Base-by-base conservation (phyloP, 2,888 invertebrate species). In the Phyllotreta striolata region DNA sequence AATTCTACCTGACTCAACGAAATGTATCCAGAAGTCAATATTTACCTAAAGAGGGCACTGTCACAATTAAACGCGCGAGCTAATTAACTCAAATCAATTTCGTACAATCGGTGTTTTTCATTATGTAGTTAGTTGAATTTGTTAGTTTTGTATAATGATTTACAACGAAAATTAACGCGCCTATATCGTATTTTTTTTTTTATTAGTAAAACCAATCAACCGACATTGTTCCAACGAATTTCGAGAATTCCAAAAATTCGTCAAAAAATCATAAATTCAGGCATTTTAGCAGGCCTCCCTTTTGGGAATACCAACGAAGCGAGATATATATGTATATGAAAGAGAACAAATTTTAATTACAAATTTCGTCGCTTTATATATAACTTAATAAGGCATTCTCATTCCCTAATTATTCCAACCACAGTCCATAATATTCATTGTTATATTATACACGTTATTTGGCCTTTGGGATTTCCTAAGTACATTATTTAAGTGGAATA, bases 371-470 rank as follows among this genome's bases (percentile, higher is more conserved):
- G 49, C 49, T 35, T 49, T 49, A 49, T 49, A 49, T 35, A 49
- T 49, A 49, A 49, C 49, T 49, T 52, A 52, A 52, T 52, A 38
- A 52, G 39, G 37, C 13, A 52, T 52, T 52, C 52, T 52, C 38
- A 38, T 52, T 52, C 38, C 13, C 52, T 52, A 52, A 38, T 52
- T 52, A 52, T 52, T 52, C 52, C 52, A 51, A 51, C 41, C 40
- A 35, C 49, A 58, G 49, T 35, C 51, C 12, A 58, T 24, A 41
- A 57, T 57, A 57, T 58, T 49, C 58, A 58, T 49, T 58, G 51
- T 51, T 14, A 58, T 58, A 40, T 58, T 40, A 49, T 38, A 39
- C 40, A 47, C 38, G 57, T 57, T 57, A 57, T 58, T 47, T 58
- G 39, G 37, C 58, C 51, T 58, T 47, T 41, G 41, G 58, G 47